Evolutionary conservation across 2,797 vertebrate genomes (phyloP), one percentile per base, ranked within the genome.

Genomic region (Epinephelus malabaricus): DNA sequence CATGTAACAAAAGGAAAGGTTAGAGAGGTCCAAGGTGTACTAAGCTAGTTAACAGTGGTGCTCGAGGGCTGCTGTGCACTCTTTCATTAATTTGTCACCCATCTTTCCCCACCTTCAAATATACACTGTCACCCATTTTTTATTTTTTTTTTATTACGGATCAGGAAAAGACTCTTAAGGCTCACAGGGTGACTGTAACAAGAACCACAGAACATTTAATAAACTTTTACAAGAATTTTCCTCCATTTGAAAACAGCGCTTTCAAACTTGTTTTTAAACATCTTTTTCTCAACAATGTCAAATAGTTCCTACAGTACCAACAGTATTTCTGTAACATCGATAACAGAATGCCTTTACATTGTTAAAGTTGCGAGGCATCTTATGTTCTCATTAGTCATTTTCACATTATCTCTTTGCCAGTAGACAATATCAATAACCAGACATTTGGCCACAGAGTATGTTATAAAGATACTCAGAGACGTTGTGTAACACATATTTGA

Each of bases 101-200:
- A 34, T 8, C 23, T 61, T 67, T 53, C 67, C 49, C 81, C 75
- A 83, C 55, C 67, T 83, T 84, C n/a, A 86, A 76, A 89, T 82
- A 85, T 73, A 76, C 67, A 84, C 3, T 15, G 65, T 83, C 83
- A 83, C 76, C 87, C 79, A 65, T 78, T 76, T 76, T 45, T 71
- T 74, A 43, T 8, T 34, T 34, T 65, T 54, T 75, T 62, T 86
- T 89, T 75, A 84, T 73, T 61, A 66, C 38, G 45, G 75, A 78
- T 71, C 58, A 82, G 78, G 64, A 77, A 76, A 73, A 73, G 69
- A 51, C 9, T 89, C 61, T 90, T 91, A 93, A 92, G 91, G 90
- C 90, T 92, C 83, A 93, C 87, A 92, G 86, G 88, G 88, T 82
- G 84, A 94, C 87, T 78, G 74, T 68, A 86, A 94, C 87, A 91